phyloP scores from a whole-genome alignment of 2,888 invertebrate genomes.

The Cryptosula pallasiana region DNA sequence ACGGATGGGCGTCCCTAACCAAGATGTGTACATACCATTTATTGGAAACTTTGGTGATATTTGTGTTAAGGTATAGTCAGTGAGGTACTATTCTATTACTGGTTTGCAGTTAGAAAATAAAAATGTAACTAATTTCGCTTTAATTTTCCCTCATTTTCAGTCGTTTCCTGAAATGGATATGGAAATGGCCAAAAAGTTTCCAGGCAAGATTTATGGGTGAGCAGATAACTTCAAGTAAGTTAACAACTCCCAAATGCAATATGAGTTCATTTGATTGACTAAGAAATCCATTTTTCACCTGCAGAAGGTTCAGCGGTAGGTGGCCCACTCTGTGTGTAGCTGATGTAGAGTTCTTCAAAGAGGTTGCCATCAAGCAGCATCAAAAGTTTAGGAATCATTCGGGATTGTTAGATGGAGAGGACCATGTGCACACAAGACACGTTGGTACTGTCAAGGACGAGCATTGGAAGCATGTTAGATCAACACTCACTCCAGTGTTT shows the following conservation, averaged over 20 bases:
- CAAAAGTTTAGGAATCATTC: not conserved
- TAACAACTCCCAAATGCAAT: too few species aligned
- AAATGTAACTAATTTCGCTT: not conserved
- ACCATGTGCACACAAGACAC: conserved; percentile 10
- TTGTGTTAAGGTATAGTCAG: too few species aligned
- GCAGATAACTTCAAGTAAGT: too few species aligned
- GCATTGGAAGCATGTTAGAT: conserved; percentile 13
- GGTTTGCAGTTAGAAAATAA: too few species aligned
- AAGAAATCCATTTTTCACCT: too few species aligned
- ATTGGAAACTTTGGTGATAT: not conserved
- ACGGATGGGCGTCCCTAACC: not conserved
- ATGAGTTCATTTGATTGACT: too few species aligned
- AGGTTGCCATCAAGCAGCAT: conserved; percentile 4
- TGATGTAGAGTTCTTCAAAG: not conserved
- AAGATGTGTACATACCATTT: not conserved
- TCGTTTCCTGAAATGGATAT: not conserved
- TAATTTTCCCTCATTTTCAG: not conserved
- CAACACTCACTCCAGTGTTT: not conserved
- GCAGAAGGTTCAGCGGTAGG: not conserved
- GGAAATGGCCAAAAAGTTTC: not conserved
- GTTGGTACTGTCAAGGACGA: conserved; percentile 6
- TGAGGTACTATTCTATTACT: too few species aligned
- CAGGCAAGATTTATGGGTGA: not conserved
- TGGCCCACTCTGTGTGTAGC: not conserved
- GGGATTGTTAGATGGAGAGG: conserved; percentile 5